Base-by-base conservation (phyloP, 2,797 vertebrate species). In the Pangasius krempfi region DNA sequence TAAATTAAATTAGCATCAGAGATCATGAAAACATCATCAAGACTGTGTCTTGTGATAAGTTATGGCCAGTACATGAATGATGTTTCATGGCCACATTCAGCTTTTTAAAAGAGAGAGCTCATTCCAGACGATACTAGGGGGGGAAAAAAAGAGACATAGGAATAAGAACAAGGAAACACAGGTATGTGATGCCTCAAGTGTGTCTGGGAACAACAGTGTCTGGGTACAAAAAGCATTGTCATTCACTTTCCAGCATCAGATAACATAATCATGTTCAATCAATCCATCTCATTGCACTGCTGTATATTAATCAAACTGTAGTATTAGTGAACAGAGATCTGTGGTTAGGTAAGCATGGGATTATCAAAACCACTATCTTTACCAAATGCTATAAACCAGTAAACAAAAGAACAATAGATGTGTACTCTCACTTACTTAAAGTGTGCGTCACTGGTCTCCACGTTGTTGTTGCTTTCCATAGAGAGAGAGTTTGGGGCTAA, bases 321-420 rank as follows among this genome's bases (percentile, higher is more conserved):
- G 6, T 8, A 18, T 52, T 30, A 54, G 9, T 79, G 18, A 60
- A 37, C 25, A 14, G 33, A 58, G 33, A 82, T 82, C 33, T 82
- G 56, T 40, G 20, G 5, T 82, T 62, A 40, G 22, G 33, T 81
- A 40, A 37, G 33, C 30, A 81, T 58, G 78, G 30, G 54, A 13
- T 81, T 37, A 81, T 58, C 5, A 16, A 60, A 60, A 25, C 9
- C 33, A 27, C 56, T 25, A 81, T 58, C 20, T 81, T 54, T 27
- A 22, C 20, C 30, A 37, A 40, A 5, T 60, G 33, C 25, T 58
- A 40, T 58, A 16, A 78, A 50, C 9, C 30, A 60, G 56, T 81
- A 60, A 81, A 60, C 56, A 58, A 60, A 81, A 81, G 56, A 81
- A 60, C 33, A 81, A 81, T 82, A 44, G 79, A 27, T 30, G n/a